Conservation (phyloP, 2,797 vertebrate genomes). For the Hydrolagus colliei region DNA sequence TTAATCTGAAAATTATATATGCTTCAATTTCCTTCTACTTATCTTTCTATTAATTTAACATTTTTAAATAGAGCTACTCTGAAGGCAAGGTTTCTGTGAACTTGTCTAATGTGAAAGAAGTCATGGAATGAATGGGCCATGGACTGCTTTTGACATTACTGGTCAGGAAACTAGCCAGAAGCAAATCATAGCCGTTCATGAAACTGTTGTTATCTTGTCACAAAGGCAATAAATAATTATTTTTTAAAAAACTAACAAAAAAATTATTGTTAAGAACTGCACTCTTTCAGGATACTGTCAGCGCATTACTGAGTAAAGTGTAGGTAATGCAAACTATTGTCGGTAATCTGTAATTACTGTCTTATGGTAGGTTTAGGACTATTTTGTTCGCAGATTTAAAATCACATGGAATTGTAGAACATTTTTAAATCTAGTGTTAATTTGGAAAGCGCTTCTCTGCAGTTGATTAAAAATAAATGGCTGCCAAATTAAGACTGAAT, state of each 20-base stretch:
- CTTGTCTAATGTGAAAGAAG: too few relatives aligned
- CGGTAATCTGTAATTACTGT: background rate
- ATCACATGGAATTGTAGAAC: too few relatives aligned
- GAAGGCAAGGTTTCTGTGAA: too few relatives aligned
- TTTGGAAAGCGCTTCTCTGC: too few relatives aligned
- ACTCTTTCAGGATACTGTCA: background rate
- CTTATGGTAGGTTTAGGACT: too few relatives aligned
- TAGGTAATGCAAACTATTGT: background rate
- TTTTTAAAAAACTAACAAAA: background rate
- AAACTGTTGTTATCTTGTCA: background rate
- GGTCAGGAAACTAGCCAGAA: background rate
- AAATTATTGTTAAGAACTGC: background rate
- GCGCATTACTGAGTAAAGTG: background rate
- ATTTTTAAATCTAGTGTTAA: too few relatives aligned
- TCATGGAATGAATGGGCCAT: background rate
- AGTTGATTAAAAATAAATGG: too few relatives aligned
- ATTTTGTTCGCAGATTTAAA: too few relatives aligned
- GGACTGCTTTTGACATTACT: background rate
- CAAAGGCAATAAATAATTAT: background rate
- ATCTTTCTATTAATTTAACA: background rate
- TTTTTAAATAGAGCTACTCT: background rate
- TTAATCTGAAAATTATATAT: background rate
- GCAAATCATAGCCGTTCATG: background rate
- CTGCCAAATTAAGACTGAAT: too few relatives aligned
- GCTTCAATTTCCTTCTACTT: too few relatives aligned